Evolutionary conservation across 2,797 vertebrate genomes (phyloP), one percentile per base, ranked within the genome.

Genomic region (Hypotaenidia philippensis): DNA sequence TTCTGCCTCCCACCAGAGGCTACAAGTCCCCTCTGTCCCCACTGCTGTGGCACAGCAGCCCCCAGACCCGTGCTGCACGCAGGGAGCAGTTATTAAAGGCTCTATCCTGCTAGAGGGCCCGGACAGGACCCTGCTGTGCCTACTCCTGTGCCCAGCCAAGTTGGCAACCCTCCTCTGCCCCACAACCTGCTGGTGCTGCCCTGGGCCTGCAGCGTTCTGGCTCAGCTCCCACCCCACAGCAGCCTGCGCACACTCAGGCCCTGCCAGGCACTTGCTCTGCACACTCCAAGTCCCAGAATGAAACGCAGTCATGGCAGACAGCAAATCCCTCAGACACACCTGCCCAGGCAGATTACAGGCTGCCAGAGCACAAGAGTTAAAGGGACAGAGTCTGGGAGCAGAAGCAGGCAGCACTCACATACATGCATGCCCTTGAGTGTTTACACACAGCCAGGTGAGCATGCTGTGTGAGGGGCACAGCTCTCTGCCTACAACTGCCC

Each of bases 291-390:
- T 87, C 83, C 71, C 3, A 0, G 9, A 90, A 87, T 70, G 71
- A 96, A 86, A 89, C 3, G 47, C 93, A 93, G 92, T 87, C 55
- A 22, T 2, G 1, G 55, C 79, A 92, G 61, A 41, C 84, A 83
- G 41, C 52, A 94, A 96, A 96, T 96, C 92, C 79, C 81, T 29
- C 75, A 80, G 27, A 88, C 78, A 56, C 79, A 95, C 92, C 94
- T 93, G 92, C 72, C 72, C 84, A 50, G 83, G 79, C 79, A 87
- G 94, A 91, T 94, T 92, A 93, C 0, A 0, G 45, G 41, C 69
- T 92, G 60, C 25, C 0, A 0, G 32, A 29, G 49, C 81, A 80
- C 0, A 1, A 57, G 52, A 74, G 49, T 41, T 60, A 53, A 75
- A 75, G 60, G 60, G 56, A 81, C 12, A 0, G 3, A 69, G 72